Evolutionary conservation across 2,113 vertebrate species (phyloP).

Genomic region (Lamprotornis superbus): DNA sequence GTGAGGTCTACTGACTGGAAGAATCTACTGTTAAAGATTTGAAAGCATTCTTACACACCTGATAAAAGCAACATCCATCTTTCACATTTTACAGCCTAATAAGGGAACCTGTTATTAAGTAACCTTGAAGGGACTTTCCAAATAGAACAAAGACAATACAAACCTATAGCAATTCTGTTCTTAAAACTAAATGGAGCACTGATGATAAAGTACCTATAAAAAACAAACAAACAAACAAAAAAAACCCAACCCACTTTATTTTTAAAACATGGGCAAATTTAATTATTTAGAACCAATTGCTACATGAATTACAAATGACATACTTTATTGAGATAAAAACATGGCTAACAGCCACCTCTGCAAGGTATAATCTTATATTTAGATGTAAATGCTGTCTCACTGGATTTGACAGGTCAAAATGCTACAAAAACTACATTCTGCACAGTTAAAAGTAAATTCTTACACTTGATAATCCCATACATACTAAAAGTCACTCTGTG

Average conservation of each 20-base stretch:
- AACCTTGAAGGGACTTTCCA: background rate
- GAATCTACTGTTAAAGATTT: background rate
- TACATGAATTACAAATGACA: background rate
- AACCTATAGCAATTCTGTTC: background rate
- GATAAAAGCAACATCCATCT: background rate
- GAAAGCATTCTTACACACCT: background rate
- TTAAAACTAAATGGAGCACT: background rate
- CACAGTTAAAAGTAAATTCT: background rate
- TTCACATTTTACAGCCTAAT: background rate
- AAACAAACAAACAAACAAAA: background rate
- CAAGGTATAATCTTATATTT: background rate
- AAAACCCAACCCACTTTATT: background rate
- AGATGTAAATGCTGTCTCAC: background rate
- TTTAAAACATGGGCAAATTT: background rate
- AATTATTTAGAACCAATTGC: background rate
- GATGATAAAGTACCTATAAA: background rate
- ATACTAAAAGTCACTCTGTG: background rate
- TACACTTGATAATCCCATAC: background rate
- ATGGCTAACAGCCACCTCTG: background rate
- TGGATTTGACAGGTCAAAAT: background rate
- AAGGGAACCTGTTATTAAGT: background rate
- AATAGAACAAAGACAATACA: background rate
- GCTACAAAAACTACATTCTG: background rate
- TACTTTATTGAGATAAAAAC: background rate
- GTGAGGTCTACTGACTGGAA: background rate